phyloP scores from a whole-genome alignment of 2,888 invertebrate species.

The Aproaerema taeniolella region DNA sequence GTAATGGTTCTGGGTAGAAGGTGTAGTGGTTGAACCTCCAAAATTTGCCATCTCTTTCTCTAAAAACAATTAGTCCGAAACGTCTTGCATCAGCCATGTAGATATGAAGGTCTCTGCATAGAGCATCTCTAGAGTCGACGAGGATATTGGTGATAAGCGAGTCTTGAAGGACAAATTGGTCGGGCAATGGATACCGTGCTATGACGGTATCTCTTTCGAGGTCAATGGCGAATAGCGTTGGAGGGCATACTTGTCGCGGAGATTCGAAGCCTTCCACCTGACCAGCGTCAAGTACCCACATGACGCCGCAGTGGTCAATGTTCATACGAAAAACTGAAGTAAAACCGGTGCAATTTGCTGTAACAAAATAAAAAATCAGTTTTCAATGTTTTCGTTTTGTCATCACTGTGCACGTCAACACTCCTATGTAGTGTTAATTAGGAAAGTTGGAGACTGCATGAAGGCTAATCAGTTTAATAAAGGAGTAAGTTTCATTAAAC shows the following conservation, averaged over 20 bases:
- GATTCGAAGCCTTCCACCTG: slow-evolving; percentile 82
- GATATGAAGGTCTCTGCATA: slow-evolving; percentile 80
- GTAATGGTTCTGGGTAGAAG: slow-evolving; percentile 84
- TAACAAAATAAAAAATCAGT: slow-evolving; percentile 7
- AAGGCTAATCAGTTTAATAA: neutral
- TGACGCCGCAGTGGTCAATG: slow-evolving; percentile 85
- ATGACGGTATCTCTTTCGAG: slow-evolving; percentile 80
- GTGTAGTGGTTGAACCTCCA: slow-evolving; percentile 83
- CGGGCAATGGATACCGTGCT: slow-evolving; percentile 80
- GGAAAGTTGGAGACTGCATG: no score
- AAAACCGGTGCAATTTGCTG: slow-evolving; percentile 76
- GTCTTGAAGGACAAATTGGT: slow-evolving; percentile 81
- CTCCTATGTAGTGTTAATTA: no score
- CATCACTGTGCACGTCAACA: no score
- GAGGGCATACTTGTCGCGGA: slow-evolving; percentile 83
- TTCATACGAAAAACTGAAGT: slow-evolving; percentile 88
- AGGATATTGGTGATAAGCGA: slow-evolving; percentile 83
- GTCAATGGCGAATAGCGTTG: slow-evolving; percentile 85
- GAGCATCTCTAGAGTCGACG: slow-evolving; percentile 79
- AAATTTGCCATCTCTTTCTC: slow-evolving; percentile 74
- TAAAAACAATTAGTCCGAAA: slow-evolving; percentile 80
- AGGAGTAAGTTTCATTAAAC: no score
- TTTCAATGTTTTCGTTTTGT: neutral
- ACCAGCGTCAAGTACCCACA: slow-evolving; percentile 90
- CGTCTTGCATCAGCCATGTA: slow-evolving; percentile 85